phyloP scores from a whole-genome alignment of 2,797 vertebrate genomes.

The Fratercula arctica region DNA sequence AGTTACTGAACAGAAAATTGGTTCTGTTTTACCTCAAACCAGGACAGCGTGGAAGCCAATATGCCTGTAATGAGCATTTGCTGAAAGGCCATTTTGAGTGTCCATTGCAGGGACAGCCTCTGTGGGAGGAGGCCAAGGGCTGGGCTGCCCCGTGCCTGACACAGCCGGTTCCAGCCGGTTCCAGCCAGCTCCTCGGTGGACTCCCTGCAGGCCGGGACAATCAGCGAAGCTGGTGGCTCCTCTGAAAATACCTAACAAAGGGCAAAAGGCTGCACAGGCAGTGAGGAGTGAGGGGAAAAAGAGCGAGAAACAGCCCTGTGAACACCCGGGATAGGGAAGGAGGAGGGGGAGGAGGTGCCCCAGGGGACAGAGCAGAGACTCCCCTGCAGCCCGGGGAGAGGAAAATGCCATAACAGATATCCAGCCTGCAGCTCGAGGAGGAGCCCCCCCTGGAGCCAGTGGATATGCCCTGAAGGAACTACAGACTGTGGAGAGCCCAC shows the following conservation, averaged over 20 bases:
- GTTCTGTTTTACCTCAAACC: neutral
- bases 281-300: neutral
- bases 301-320: accelerated
- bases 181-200: accelerated
- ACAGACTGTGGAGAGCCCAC: neutral
- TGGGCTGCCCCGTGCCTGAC: accelerated
- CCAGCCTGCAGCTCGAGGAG: accelerated
- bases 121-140: no score
- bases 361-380: neutral
- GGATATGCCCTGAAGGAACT: neutral
- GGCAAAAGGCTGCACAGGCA: accelerated
- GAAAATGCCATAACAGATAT: neutral
- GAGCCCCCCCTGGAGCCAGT: neutral
- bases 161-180: accelerated
- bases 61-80: no score
- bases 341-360: accelerated
- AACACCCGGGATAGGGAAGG: neutral
- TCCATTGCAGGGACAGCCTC: accelerated
- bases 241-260: neutral
- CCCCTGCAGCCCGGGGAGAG: accelerated
- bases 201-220: neutral
- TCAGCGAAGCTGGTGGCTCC: accelerated
- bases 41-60: neutral
- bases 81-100: accelerated
- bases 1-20: neutral